Conservation (phyloP, 2,888 invertebrate genomes). For the Oasisia sp. region DNA sequence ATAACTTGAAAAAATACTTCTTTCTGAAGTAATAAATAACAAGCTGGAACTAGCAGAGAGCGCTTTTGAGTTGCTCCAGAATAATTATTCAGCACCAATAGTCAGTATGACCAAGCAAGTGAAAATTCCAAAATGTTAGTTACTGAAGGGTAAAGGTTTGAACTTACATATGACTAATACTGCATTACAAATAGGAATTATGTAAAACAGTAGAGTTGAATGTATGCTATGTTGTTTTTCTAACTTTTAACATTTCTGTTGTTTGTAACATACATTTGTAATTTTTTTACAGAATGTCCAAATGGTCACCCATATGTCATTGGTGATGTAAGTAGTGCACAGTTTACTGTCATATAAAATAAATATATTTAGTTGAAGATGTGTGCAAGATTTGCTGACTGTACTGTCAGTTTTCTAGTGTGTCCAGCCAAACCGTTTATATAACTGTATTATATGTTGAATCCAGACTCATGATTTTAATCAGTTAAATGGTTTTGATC, state of each 20-base stretch:
- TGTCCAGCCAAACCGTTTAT: neutral
- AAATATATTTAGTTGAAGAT: neutral
- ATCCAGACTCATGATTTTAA: neutral
- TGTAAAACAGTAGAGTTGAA: neutral
- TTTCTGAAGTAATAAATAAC: no score
- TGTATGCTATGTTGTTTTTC: neutral
- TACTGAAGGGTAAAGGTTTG: no score
- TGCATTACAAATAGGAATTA: neutral
- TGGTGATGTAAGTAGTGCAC: conserved; percentile 44
- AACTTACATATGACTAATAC: no score
- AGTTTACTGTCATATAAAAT: neutral
- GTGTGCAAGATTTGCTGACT: neutral
- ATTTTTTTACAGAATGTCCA: conserved; percentile 53
- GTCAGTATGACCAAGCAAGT: no score
- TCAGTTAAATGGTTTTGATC: neutral
- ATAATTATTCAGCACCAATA: no score
- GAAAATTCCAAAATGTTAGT: no score
- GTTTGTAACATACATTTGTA: neutral
- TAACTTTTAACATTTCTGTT: neutral
- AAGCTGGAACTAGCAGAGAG: no score
- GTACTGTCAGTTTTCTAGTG: neutral
- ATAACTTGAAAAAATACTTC: no score
- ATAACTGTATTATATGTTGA: neutral
- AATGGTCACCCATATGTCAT: conserved; percentile 60
- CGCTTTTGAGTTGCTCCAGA: no score